A percentile compares a stretch with the other conserved stretches of the same genome.
Conservation (phyloP, 1,140 invertebrate genomes). For the Mesaphorura yosii region DNA sequence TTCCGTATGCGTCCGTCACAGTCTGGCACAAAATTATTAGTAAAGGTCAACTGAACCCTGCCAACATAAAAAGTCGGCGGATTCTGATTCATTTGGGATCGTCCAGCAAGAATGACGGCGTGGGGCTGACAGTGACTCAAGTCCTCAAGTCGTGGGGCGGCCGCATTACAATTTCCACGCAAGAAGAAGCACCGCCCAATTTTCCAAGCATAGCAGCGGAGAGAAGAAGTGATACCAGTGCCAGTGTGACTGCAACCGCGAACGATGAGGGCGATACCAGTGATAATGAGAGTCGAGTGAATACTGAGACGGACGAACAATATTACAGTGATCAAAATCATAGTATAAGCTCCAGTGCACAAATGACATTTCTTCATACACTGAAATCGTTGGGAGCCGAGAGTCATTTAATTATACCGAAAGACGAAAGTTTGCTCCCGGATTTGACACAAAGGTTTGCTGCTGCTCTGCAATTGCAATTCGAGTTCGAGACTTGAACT, state of each 20-base stretch:
- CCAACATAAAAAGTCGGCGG: slow-evolving; percentile 44
- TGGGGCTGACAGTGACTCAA: slow-evolving; percentile 25
- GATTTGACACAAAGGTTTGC: slow-evolving; percentile 30
- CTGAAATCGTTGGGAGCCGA: slow-evolving; percentile 29
- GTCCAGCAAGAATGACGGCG: slow-evolving; percentile 25
- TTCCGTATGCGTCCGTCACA: slow-evolving; percentile 54
- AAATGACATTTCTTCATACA: slow-evolving; percentile 29
- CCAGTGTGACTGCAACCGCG: too few species aligned
- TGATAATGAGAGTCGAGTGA: too few species aligned
- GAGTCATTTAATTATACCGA: slow-evolving; percentile 29
- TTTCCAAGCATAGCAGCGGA: slow-evolving; percentile 9
- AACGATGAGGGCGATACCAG: too few species aligned
- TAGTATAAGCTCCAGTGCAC: too few species aligned
- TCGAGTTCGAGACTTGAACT: background rate
- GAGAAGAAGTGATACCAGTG: slow-evolving; percentile 22
- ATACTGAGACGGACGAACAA: too few species aligned
- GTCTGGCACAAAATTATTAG: slow-evolving; percentile 49
- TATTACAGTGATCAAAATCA: too few species aligned
- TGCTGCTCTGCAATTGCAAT: too few species aligned
- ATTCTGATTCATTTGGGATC: slow-evolving; percentile 26
- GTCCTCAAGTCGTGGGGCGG: slow-evolving; percentile 26
- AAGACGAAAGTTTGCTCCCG: slow-evolving; percentile 18
- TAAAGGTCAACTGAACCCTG: slow-evolving; percentile 41
- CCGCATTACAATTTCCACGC: slow-evolving; percentile 26
- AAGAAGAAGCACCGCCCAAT: slow-evolving; percentile 8